A percentile compares a stretch with the other conserved stretches of the same genome.
Conservation (phyloP, 1,140 invertebrate genomes). For the Drosophila lini region DNA sequence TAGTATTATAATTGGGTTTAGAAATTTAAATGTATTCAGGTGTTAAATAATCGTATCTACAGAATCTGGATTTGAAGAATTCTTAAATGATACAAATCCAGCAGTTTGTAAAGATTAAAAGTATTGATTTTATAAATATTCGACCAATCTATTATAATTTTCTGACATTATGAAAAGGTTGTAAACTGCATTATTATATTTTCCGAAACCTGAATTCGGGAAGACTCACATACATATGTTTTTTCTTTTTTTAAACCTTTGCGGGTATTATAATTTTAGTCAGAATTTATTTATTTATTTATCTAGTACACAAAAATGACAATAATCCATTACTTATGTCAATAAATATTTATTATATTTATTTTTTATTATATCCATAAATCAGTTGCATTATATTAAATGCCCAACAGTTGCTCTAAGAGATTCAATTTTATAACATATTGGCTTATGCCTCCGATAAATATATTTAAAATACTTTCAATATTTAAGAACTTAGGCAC, state of each 20-base stretch:
- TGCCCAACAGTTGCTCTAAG: background rate
- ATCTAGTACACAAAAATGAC: too few species aligned
- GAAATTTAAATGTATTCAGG: background rate
- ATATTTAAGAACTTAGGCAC: background rate
- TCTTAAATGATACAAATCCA: too few species aligned
- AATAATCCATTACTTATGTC: background rate
- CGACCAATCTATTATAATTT: too few species aligned
- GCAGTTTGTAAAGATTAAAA: background rate
- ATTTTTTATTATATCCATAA: too few species aligned
- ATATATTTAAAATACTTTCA: background rate
- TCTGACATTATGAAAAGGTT: too few species aligned
- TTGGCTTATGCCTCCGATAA: background rate
- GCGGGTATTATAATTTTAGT: too few species aligned
- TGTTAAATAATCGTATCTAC: background rate
- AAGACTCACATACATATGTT: too few species aligned
- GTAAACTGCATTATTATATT: too few species aligned
- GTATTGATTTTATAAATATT: background rate
- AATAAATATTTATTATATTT: too few species aligned
- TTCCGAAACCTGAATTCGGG: too few species aligned
- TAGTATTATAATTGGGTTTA: background rate
- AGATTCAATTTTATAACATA: background rate
- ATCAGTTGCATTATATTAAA: background rate
- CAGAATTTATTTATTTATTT: too few species aligned
- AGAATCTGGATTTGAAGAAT: background rate
- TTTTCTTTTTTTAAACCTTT: too few species aligned